Evolutionary conservation across 2,797 vertebrate genomes (phyloP), one percentile per base, ranked within the genome.

Genomic region (Chromobotia macracanthus): DNA sequence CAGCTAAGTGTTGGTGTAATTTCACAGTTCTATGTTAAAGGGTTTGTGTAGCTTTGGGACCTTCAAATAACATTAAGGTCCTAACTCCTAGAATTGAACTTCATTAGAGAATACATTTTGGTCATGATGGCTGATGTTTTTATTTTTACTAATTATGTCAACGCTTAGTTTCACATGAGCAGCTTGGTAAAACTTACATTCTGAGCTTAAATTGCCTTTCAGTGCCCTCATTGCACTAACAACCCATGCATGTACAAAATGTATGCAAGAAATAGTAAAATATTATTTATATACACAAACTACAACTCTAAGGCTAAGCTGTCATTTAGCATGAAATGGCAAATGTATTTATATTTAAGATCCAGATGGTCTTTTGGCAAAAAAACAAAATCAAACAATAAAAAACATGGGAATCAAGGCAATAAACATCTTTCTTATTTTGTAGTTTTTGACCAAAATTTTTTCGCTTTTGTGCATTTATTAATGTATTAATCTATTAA

Each of bases 1-100:
- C 76, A 78, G 67, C 67, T 70, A 53, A 78, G 55, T 28, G 15
- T 70, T 38, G 12, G 44, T 61, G n/a, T 51, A 23, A 69, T 77
- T 69, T 60, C 53, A 77, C 25, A 60, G 41, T 18, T 18, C 53
- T 35, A 28, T 61, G 50, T 70, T 38, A 25, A 78, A 51, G 28
- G 25, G 56, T 78, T 38, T 63, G 44, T n/a, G 5, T 60, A 41
- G 16, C 66, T 63, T 50, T 63, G 46, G 6, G 76, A 51, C 76
- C 46, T 71, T 71, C 76, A 71, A 41, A 53, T 77, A 58, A 63
- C 44, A 77, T 77, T 69, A 35, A 12, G 11, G 21, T 69, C n/a
- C 9, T 35, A 35, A 44, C 3, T 13, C 31, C 38, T 23, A 68
- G 72, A 75, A 75, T 44, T 51, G 28, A 72, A 65, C 50, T 69